Evolutionary conservation across 2,888 invertebrate genomes (phyloP), one percentile per base, ranked within the genome.

Genomic region (Catocala sponsa): DNA sequence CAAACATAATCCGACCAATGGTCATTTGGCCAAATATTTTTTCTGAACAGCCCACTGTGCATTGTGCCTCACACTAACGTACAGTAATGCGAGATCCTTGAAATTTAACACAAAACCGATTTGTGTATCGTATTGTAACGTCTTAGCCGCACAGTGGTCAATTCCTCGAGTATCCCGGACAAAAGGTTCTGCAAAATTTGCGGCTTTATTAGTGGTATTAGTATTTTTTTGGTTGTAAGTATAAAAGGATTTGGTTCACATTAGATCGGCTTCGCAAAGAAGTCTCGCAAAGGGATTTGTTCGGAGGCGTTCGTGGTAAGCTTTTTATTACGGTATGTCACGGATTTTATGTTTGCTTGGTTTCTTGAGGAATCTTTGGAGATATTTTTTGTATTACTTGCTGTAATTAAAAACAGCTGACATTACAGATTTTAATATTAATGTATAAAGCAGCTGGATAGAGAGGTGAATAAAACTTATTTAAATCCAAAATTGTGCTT

Each of bases 221-320:
- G 48, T 42, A 69, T 70, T 78, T 80, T 82, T 80, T 63, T 58
- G 53, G 50, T 72, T 67, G 65, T 69, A 67, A 63, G 57, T 78
- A 75, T 84, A 84, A 86, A 81, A 77, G 80, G 83, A 83, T 86
- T 83, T 81, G 65, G 63, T 72, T 69, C 65, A 78, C 64, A 83
- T 82, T 77, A 70, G 74, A 63, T 74, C 71, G 71, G 78, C 51
- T 70, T 63, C 47, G 10, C 35, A 59, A 63, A 63, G 56, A 47
- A 50, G 7, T 49, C 63, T 47, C n/a, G 61, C 68, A 74, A 79
- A 70, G 69, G 52, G 58, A 63, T 77, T 83, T 88, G 84, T 87
- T 82, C 64, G 77, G 80, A 87, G 87, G 87, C 74, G 88, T 87
- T 83, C 76, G 79, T 55, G 67, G 77, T 79, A 81, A 80, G 67